Evolutionary conservation across 2,888 invertebrate species (phyloP).

Genomic region (Acrobasis consociella): DNA sequence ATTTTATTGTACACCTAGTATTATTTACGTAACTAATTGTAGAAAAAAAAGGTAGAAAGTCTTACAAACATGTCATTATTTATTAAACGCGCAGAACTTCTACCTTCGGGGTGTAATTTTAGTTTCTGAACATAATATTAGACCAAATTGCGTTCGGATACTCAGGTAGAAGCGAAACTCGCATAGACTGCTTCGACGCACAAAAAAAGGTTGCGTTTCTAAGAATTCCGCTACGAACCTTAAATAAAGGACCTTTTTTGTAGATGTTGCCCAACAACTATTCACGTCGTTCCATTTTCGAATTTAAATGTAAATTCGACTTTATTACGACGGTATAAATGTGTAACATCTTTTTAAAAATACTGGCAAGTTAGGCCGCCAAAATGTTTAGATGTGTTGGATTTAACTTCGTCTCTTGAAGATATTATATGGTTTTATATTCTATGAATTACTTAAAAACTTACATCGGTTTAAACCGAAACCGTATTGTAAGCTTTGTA

Average conservation of each 20-base stretch:
- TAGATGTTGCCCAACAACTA: constrained; percentile 33
- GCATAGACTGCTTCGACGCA: constrained; percentile 39
- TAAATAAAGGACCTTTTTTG: constrained; percentile 45
- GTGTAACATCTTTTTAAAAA: background rate
- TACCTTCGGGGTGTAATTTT: constrained; percentile 23
- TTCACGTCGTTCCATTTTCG: constrained; percentile 29
- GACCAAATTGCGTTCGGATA: constrained; percentile 35
- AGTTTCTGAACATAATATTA: constrained; percentile 26
- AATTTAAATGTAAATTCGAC: constrained; percentile 8
- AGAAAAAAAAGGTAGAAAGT: constrained; percentile 8
- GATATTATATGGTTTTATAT: constrained; percentile 7
- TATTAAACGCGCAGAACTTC: constrained; percentile 17
- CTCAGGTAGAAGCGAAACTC: constrained; percentile 58
- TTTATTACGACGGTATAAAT: background rate
- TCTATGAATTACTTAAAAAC: constrained; percentile 18
- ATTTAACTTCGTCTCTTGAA: constrained; percentile 1
- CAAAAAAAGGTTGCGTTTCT: constrained; percentile 63
- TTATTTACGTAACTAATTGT: background rate
- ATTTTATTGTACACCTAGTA: too few species aligned
- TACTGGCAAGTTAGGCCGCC: background rate
- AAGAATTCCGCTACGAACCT: constrained; percentile 46
- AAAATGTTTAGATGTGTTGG: constrained; percentile 4
- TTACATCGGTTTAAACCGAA: constrained; percentile 15
- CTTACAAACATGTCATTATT: constrained; percentile 19
- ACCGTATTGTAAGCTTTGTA: constrained; percentile 12